Base-by-base conservation (phyloP, 2,113 vertebrate species). In the Maccullochella peelii region DNA sequence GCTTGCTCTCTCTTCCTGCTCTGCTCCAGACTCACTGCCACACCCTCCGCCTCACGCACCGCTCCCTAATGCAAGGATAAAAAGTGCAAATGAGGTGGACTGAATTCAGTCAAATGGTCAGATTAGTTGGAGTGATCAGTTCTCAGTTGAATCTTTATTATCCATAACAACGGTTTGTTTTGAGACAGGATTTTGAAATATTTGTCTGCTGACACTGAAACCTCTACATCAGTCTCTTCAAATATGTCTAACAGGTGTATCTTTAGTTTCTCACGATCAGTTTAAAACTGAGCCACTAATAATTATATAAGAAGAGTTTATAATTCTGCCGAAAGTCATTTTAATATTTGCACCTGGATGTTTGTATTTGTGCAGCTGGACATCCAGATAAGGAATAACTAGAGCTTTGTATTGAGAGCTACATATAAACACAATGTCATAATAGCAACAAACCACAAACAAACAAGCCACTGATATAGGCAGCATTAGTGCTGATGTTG, bases 11-110 rank as follows among this genome's bases (percentile, higher is more conserved):
- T 94, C 88, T 94, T 95, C 75, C 89, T 88, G 85, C 94, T 94
- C 90, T 95, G 96, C 81, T 95, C 95, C 85, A 96, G 82, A 79
- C 82, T 92, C 18, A 92, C 88, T 4, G 89, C 80, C 65, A 94
- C 84, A 57, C 85, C 78, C 80, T 95, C 95, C 0, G 84, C 91
- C 73, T 95, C 94, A 25, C 85, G 91, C 49, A 94, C 49, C 0
- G 88, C 90, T 86, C 95, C 94, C 96, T 96, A 79, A 89, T 23
- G 9, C 6, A 3, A 63, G 73, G 80, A 18, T 50, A 82, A 38
- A 58, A 86, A 72, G 73, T 2, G 47, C 30, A 75, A 88, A 76
- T 77, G 38, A 82, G 27, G 47, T 58, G 23, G 57, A 65, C 9
- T 61, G 16, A 83, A 61, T 69, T 6, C 2, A 85, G 57, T 66